Conservation (phyloP, 53 echinoderm and acorn worm species). For the Patiria pectinifera region DNA sequence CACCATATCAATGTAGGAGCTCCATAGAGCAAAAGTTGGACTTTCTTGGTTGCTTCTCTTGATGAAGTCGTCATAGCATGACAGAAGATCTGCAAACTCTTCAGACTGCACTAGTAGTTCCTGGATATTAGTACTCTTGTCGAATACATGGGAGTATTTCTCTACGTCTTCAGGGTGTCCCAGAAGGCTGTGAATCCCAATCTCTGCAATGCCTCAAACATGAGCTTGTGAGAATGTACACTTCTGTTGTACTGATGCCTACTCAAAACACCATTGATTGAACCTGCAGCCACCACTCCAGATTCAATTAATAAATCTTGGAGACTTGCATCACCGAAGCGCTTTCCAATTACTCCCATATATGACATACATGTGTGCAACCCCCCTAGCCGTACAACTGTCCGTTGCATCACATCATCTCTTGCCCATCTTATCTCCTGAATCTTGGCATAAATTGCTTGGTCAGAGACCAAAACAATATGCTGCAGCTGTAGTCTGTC, state of each 20-base stretch:
- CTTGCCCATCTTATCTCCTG: conserved; percentile 22
- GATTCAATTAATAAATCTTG: conserved; percentile 54
- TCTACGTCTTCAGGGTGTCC: background rate
- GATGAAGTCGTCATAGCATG: conserved; percentile 22
- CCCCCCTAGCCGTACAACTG: conserved; percentile 67
- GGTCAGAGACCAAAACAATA: conserved; percentile 27
- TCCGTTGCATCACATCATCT: conserved; percentile 1
- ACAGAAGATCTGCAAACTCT: background rate
- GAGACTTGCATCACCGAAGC: conserved; percentile 58
- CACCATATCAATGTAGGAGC: conserved; percentile 65
- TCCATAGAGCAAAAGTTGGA: conserved; percentile 62
- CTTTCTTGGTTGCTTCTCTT: background rate
- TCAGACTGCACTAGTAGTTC: background rate
- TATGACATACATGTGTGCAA: conserved; percentile 69
- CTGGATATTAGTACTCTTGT: background rate
- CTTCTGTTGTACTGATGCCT: conserved; percentile 61
- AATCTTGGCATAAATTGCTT: conserved; percentile 28
- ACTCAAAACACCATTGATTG: conserved; percentile 40
- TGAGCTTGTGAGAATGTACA: conserved; percentile 43
- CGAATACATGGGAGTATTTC: background rate
- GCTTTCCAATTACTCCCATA: conserved; percentile 54
- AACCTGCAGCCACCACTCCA: conserved; percentile 43
- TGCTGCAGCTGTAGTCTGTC: conserved; percentile 25
- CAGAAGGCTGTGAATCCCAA: background rate
- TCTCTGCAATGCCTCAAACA: background rate